Conservation (phyloP, 2,888 invertebrate species). For the Lasioglossum morio region DNA sequence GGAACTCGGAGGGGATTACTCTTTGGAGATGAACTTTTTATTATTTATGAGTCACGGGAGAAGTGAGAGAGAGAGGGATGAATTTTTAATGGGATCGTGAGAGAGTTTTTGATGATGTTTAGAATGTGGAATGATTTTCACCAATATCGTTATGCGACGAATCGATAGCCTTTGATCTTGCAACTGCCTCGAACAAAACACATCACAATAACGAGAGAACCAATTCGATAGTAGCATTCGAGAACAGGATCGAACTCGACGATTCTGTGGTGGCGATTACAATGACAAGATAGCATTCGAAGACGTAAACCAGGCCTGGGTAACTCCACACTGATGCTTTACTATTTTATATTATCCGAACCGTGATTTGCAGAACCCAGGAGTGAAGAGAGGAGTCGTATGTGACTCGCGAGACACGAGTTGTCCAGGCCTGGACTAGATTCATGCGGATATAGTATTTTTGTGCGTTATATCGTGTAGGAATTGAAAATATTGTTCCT, state of each 20-base stretch:
- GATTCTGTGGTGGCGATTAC: background rate
- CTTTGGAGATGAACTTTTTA: background rate
- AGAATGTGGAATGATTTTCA: background rate
- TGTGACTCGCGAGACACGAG: too few species aligned
- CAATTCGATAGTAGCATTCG: slow-evolving; percentile 23
- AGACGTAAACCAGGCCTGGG: background rate
- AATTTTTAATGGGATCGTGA: background rate
- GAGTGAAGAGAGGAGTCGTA: too few species aligned
- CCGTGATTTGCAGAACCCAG: too few species aligned
- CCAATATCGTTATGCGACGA: background rate
- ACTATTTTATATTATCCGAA: too few species aligned
- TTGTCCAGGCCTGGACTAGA: background rate
- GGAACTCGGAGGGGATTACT: background rate
- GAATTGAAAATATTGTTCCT: background rate
- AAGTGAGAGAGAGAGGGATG: slow-evolving; percentile 5
- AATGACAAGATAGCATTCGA: slow-evolving; percentile 12
- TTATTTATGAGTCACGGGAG: background rate
- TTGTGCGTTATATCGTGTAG: background rate
- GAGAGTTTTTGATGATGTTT: background rate
- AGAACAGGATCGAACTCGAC: background rate
- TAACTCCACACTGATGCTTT: too few species aligned
- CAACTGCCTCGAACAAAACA: background rate
- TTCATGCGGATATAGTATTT: background rate
- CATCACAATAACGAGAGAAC: slow-evolving; percentile 26
- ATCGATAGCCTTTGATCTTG: slow-evolving; percentile 3